phyloP scores from a whole-genome alignment of 2,113 vertebrate genomes.

The Paramisgurnus dabryanus region DNA sequence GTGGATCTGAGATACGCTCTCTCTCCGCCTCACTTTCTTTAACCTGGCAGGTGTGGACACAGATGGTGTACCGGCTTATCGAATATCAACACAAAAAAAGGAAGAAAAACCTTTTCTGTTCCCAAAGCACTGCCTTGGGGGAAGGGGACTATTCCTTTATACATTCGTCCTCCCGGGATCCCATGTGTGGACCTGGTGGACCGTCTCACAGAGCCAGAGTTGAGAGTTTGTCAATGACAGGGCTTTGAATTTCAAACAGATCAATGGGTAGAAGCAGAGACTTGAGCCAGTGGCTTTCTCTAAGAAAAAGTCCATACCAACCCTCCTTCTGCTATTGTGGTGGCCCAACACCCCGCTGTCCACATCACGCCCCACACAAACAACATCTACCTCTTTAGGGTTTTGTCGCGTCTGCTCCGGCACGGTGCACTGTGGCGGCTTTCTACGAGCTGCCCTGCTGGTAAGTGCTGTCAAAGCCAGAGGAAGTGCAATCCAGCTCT shows the following conservation, averaged over 20 bases:
- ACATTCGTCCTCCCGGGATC: background rate
- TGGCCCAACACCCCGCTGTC: slow-evolving; percentile 22
- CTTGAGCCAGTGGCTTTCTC: slow-evolving; percentile 34
- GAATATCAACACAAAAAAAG: slow-evolving; percentile 29
- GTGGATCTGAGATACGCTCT: slow-evolving; percentile 1
- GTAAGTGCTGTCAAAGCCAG: slow-evolving; percentile 41
- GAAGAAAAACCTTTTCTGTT: slow-evolving; percentile 13
- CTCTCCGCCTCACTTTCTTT: slow-evolving; percentile 12
- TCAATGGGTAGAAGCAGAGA: slow-evolving; percentile 50
- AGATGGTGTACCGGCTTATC: slow-evolving; percentile 24
- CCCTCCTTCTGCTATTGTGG: slow-evolving; percentile 16
- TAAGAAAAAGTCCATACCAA: slow-evolving; percentile 16
- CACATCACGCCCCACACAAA: slow-evolving; percentile 20
- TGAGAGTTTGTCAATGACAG: slow-evolving; percentile 47
- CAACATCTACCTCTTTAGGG: slow-evolving; percentile 10
- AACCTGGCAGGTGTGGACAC: slow-evolving; percentile 48
- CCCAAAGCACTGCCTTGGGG: background rate
- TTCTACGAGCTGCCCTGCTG: background rate
- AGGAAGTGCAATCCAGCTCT: slow-evolving; percentile 37
- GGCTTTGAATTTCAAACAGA: slow-evolving; percentile 61
- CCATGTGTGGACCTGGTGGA: slow-evolving; percentile 16
- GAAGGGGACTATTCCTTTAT: background rate
- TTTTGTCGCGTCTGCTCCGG: background rate
- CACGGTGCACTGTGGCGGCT: slow-evolving; percentile 15
- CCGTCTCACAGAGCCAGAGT: slow-evolving; percentile 37